Conservation (phyloP, 1,140 invertebrate genomes). For the Hetaerina americana region DNA sequence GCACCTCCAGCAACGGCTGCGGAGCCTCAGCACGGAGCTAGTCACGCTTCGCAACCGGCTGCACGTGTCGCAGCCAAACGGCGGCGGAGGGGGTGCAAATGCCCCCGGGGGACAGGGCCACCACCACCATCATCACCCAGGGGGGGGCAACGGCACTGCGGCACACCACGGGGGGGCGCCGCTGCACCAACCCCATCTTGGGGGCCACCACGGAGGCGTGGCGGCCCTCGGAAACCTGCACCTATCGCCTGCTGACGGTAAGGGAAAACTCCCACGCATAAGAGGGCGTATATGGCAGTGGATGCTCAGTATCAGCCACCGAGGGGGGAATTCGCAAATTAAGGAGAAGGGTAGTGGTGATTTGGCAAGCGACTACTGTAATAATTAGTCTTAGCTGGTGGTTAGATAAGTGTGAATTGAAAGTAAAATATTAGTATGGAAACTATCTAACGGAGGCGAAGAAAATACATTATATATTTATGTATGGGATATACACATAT, state of each 20-base stretch:
- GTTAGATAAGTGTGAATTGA: too few relatives aligned
- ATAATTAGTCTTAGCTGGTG: too few relatives aligned
- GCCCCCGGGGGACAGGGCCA: constrained; percentile 35
- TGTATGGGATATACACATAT: too few relatives aligned
- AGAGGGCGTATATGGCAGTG: too few relatives aligned
- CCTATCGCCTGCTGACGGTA: neutral
- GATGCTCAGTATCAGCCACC: too few relatives aligned
- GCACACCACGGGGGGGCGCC: constrained; percentile 6
- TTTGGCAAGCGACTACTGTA: too few relatives aligned
- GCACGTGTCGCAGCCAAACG: constrained; percentile 42
- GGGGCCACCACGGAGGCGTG: constrained; percentile 10
- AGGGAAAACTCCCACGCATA: too few relatives aligned
- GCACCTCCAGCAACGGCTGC: constrained; percentile 74
- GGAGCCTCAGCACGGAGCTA: constrained; percentile 76
- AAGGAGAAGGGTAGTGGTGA: too few relatives aligned
- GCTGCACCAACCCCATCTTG: constrained; percentile 13
- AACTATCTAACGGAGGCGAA: too few relatives aligned
- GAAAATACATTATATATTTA: too few relatives aligned
- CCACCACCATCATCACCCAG: constrained; percentile 18
- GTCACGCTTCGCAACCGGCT: constrained; percentile 76
- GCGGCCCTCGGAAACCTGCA: neutral
- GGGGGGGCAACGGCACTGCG: constrained; percentile 11
- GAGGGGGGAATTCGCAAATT: too few relatives aligned
- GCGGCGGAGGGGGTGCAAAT: neutral
- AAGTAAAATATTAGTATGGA: too few relatives aligned